phyloP scores from a whole-genome alignment of 2,888 invertebrate species.

The Frankliniella intonsa region DNA sequence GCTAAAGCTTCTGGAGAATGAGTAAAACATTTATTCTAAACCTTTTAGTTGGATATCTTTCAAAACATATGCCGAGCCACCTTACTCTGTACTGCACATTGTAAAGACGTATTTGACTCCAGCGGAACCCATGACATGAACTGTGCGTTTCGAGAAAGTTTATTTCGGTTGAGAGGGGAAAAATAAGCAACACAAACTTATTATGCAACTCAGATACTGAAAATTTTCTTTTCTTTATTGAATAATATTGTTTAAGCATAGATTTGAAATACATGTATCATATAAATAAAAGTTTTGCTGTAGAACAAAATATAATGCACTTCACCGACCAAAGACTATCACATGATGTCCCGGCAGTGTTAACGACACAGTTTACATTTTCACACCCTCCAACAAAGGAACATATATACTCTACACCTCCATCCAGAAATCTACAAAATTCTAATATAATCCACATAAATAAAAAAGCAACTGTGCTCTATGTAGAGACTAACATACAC shows the following conservation, averaged over 20 bases:
- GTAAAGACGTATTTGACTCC: no score
- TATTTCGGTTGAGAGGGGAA: background rate
- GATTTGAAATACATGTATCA: background rate
- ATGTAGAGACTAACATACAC: background rate
- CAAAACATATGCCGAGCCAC: no score
- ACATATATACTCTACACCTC: background rate
- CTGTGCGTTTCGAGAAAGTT: background rate
- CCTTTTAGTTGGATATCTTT: no score
- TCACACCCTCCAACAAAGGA: background rate
- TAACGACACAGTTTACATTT: background rate
- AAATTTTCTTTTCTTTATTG: background rate
- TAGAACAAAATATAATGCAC: conserved; percentile 27
- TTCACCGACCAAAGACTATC: background rate
- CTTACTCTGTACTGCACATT: no score
- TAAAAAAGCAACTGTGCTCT: background rate
- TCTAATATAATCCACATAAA: background rate
- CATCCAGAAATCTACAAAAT: background rate
- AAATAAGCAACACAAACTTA: background rate
- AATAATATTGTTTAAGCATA: conserved; percentile 1
- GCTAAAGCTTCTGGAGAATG: no score
- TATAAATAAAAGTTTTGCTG: conserved; percentile 21
- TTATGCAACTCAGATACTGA: background rate
- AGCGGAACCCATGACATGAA: no score
- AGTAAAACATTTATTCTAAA: no score
- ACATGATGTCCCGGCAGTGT: background rate